Evolutionary conservation across 2,888 invertebrate genomes (phyloP), one percentile per base, ranked within the genome.

Genomic region (Brachylomia viminalis): DNA sequence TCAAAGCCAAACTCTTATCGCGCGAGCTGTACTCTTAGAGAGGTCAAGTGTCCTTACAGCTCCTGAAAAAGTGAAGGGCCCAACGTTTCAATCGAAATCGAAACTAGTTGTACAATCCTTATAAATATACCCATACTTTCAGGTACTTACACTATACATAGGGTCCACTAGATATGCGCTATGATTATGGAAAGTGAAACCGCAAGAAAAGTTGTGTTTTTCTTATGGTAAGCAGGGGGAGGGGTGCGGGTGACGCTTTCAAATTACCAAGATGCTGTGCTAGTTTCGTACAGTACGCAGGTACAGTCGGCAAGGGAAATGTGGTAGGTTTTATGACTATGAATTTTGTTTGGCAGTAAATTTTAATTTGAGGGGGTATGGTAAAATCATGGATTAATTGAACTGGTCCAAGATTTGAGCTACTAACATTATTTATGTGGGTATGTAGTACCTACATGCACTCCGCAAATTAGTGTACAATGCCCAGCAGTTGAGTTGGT

Each of bases 211-310:
- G 81, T 79, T 85, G 78, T 80, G 84, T 87, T 82, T 86, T 84
- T 78, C 80, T 75, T 77, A 82, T 70, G 83, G 82, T 82, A 84
- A 79, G 58, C 66, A 68, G 66, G 65, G 78, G 45, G 77, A 52
- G 82, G 83, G 84, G 78, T 61, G 78, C 75, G 86, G 83, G 85
- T 84, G 88, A 86, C 88, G 93, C 94, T 95, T 94, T 95, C 93
- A 93, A 92, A 94, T 94, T 92, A 94, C 92, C 89, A 93, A 94
- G 94, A 93, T 87, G 91, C 88, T 90, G 92, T 87, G 86, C 92
- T 88, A 91, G 91, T 92, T 93, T 89, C 84, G 82, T 90, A 90
- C 90, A 91, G 86, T 90, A 90, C 86, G 79, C 85, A 82, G 66
- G 93, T 93, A 94, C 93, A 92, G 82, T 92, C 84, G 64, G 42